Base-by-base conservation (phyloP, 2,888 invertebrate species). In the Nomada ferruginata region DNA sequence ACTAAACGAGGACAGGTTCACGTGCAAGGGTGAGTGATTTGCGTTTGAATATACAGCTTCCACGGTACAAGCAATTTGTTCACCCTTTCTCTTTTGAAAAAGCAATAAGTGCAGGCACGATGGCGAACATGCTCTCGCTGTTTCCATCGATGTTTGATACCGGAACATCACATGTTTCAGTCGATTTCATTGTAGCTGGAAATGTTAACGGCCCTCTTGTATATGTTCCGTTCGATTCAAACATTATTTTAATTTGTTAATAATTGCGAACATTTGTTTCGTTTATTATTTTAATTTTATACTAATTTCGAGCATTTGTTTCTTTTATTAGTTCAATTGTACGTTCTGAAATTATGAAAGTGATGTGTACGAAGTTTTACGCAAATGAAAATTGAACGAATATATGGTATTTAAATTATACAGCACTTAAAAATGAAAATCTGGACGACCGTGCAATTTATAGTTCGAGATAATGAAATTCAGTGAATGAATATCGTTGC, bases 21-120 rank as follows among this genome's bases (percentile, higher is more conserved):
- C 88, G 29, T 92, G 92, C 86, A 87, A 82, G 79, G 92, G 92
- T 92, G 86, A 91, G 91, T 84, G 76, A 85, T 82, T 72, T 76
- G 7, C 47, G 44, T 5, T 29, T 44, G 61, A 66, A 75, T 44
- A 64, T 61, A 75, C 29, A 60, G 15, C 20, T n/a, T 18, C 2
- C 36, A 2, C 15, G n/a, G 5, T 42, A 11, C 26, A 29, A 63
- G 23, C 61, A 20, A 13, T 23, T 26, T n/a, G 20, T 18, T 20
- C 23, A 18, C 26, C 44, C 36, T 36, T 44, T n/a, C n/a, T 10
- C 18, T 26, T 2, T 52, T 7, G 36, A 55, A 66, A 81, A 75
- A 55, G 75, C 69, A 82, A 81, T 81, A 75, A 66, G 69, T 60
- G 55, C 53, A 66, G 60, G 68, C 63, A 42, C 20, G 20, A 47